These are phyloP conservation scores for Pseudomyrmex concolor DNA, from an alignment of 1,140 invertebrate species.

Conservation along the genomic window DNA sequence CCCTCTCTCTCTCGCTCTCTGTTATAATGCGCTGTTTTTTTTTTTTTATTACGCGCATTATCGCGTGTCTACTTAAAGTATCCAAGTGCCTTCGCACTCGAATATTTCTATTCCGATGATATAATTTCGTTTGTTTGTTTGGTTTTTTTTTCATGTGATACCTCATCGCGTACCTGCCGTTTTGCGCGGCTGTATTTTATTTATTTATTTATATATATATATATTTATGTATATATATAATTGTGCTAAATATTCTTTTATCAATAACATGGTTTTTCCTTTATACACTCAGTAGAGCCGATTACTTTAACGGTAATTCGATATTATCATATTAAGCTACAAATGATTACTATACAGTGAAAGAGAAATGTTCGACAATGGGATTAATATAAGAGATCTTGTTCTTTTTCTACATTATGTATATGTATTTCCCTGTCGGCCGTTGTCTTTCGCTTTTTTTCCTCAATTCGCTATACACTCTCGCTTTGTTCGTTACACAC, in stretches of 20 bases:
- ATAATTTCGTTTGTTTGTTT: conserved; percentile 59
- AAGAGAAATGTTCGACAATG: conserved; percentile 80
- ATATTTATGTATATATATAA: conserved; percentile 65
- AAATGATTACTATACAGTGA: conserved; percentile 84
- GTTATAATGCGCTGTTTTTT: conserved; percentile 64
- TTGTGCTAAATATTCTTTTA: conserved; percentile 81
- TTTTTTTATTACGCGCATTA: conserved; percentile 26
- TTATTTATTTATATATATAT: conserved; percentile 49
- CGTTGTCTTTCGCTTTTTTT: conserved; percentile 52
- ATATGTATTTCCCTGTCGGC: conserved; percentile 72
- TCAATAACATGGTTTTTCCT: conserved; percentile 75
- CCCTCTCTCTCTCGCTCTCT: conserved; percentile 16
- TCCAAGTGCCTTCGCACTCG: conserved; percentile 4
- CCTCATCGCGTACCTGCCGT: conserved; percentile 61
- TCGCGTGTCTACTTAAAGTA: conserved; percentile 12
- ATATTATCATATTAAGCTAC: conserved; percentile 80
- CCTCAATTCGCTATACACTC: conserved; percentile 58
- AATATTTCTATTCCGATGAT: conserved; percentile 56
- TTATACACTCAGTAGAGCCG: conserved; percentile 81
- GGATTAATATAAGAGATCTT: conserved; percentile 70
- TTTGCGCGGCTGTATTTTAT: conserved; percentile 74
- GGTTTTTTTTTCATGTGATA: conserved; percentile 55
- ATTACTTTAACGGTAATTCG: conserved; percentile 81
- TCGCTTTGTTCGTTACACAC: conserved; percentile 37
- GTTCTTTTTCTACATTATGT: conserved; percentile 44